Percentiles rank a stretch among this genome's conserved stretches.
These are phyloP conservation scores for Polydrusus tereticollis DNA, from an alignment of 2,888 invertebrate genomes.

Conservation along the genomic window DNA sequence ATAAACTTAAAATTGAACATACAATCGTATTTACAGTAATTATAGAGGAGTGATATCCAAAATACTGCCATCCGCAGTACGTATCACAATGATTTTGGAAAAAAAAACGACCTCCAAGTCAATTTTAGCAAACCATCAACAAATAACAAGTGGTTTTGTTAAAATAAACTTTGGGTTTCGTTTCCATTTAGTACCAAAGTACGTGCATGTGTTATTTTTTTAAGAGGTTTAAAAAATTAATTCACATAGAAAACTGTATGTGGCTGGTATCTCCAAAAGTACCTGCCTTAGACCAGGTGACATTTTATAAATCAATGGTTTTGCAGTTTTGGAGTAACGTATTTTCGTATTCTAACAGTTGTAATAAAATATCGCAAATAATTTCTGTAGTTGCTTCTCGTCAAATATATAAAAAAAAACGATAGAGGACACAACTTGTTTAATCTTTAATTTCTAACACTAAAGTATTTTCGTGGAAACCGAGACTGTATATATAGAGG, in stretches of 20 bases:
- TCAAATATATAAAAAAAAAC: too few species aligned
- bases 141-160: slow-evolving; percentile 47
- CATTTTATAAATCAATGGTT: too few species aligned
- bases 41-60: slow-evolving; percentile 59
- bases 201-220: slow-evolving; percentile 25
- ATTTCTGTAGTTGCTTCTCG: too few species aligned
- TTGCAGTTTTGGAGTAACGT: too few species aligned
- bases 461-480: too few species aligned
- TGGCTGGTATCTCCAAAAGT: too few species aligned
- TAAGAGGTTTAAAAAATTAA: neutral
- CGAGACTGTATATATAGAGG: too few species aligned
- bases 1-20: slow-evolving; percentile 66
- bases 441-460: too few species aligned
- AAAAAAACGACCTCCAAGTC: slow-evolving; percentile 56
- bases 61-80: slow-evolving; percentile 52
- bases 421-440: too few species aligned
- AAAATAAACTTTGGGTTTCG: slow-evolving; percentile 14
- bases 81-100: slow-evolving; percentile 58
- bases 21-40: slow-evolving; percentile 55
- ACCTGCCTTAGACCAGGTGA: too few species aligned
- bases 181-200: slow-evolving; percentile 15
- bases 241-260: neutral
- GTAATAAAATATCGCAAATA: too few species aligned
- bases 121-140: slow-evolving; percentile 54
- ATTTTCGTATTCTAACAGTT: too few species aligned